Evolutionary conservation across 2,797 vertebrate genomes (phyloP), one percentile per base, ranked within the genome.

Genomic region (Ispidina picta): DNA sequence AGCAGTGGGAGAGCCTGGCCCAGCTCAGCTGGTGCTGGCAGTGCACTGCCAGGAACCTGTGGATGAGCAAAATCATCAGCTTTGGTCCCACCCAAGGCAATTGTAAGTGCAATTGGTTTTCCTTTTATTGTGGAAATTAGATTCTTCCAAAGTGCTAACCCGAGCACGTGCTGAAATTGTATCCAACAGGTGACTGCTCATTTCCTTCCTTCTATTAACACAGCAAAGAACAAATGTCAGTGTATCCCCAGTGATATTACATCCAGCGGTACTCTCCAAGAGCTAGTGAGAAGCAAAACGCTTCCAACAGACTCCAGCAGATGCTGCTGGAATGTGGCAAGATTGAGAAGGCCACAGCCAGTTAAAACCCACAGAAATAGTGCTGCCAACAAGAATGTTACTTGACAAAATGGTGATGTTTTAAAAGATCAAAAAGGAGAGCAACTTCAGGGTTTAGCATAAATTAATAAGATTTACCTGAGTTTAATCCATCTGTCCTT

Each of bases 401-500:
- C 83, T 62, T 82, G 73, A 75, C n/a, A 65, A 76, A 94, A 80
- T 3, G 3, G 12, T 37, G 63, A 63, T 29, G 51, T 72, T 90
- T 91, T 74, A 52, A 83, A 71, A 88, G 51, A 83, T 72, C 55
- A 93, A 56, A 95, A 91, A 84, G 62, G 51, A 85, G 62, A 83
- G 55, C 74, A 78, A 74, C 69, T 69, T 35, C 58, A 54, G 51
- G 23, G 43, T 52, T 92, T 92, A n/a, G 73, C 78, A 83, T 88
- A 91, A 95, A 92, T 89, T 89, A 89, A 68, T 83, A 55, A 89
- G 63, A 65, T 91, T 94, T 89, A 77, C 51, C 80, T 92, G 69
- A 31, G 23, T 91, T 93, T 92, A 94, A 93, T 93, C 77, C 72
- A 86, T 95, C 93, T 93, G 86, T 85, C 89, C 69, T 91, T 92